A percentile compares a stretch with the other conserved stretches of the same genome.
These are phyloP conservation scores for Unio pictorum DNA, from an alignment of 2,888 invertebrate genomes.

Conservation along the genomic window DNA sequence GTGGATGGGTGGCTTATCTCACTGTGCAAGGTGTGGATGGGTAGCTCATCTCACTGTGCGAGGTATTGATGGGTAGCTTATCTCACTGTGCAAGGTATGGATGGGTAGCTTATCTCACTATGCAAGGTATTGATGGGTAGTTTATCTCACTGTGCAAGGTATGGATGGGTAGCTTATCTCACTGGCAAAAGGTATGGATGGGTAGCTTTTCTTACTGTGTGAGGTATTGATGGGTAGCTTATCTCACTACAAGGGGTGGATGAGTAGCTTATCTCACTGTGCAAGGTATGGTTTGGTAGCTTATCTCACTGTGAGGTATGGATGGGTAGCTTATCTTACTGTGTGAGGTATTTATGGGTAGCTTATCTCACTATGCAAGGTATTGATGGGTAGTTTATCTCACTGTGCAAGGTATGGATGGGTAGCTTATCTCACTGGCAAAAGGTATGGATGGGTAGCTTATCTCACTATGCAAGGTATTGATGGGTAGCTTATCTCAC, in stretches of 20 bases:
- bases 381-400: constrained; percentile 6
- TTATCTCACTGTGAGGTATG: too few relatives aligned
- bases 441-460: constrained; percentile 30
- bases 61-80: too few relatives aligned
- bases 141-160: constrained; percentile 55
- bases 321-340: constrained; percentile 20
- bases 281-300: constrained; percentile 41
- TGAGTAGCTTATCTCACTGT: constrained; percentile 35
- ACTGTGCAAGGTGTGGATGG: background rate
- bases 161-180: constrained; percentile 1
- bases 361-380: too few relatives aligned
- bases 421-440: constrained; percentile 40
- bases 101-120: constrained; percentile 28
- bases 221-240: constrained; percentile 38
- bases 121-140: constrained; percentile 47
- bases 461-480: constrained; percentile 56
- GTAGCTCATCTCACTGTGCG: background rate
- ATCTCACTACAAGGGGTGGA: constrained; percentile 47
- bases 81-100: too few relatives aligned
- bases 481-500: constrained; percentile 23
- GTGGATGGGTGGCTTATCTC: too few relatives aligned
- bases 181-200: too few relatives aligned
- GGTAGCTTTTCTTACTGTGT: constrained; percentile 40
- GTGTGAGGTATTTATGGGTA: constrained; percentile 57
- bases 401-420: constrained; percentile 53